Conservation (phyloP, 2,888 invertebrate species). For the Drosophila neonasuta region DNA sequence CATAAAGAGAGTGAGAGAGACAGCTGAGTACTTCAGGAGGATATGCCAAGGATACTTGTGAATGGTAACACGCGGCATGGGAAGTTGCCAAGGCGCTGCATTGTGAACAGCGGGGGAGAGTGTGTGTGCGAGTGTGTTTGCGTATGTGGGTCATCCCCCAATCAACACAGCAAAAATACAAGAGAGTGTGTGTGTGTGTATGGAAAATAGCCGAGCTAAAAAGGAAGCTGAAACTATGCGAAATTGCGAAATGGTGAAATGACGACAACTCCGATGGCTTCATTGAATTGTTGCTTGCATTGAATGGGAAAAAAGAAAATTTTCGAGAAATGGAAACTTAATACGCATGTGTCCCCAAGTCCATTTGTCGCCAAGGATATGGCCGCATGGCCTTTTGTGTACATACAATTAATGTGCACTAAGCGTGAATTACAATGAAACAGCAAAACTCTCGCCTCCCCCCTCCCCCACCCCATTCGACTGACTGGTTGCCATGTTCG, state of each 20-base stretch:
- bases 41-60: constrained; percentile 12
- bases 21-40: constrained; percentile 12
- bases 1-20: neutral
- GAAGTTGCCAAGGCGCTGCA: constrained; percentile 70
- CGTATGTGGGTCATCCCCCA: constrained; percentile 24
- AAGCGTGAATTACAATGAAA: constrained; percentile 70
- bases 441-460: constrained; percentile 1
- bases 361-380: constrained; percentile 71
- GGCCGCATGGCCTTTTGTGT: constrained; percentile 51
- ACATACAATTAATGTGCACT: constrained; percentile 72
- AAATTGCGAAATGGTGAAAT: constrained; percentile 22
- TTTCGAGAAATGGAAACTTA: constrained; percentile 66
- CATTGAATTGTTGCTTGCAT: constrained; percentile 55
- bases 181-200: neutral
- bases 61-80: constrained; percentile 14
- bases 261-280: constrained; percentile 53
- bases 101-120: constrained; percentile 14
- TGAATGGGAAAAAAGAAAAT: constrained; percentile 18
- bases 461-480: neutral
- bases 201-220: constrained; percentile 29
- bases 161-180: constrained; percentile 30
- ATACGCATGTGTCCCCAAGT: constrained; percentile 46
- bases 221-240: constrained; percentile 53
- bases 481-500: constrained; percentile 57
- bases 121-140: neutral